Evolutionary conservation across 2,888 invertebrate genomes (phyloP).

Genomic region (Hemaris fuciformis): DNA sequence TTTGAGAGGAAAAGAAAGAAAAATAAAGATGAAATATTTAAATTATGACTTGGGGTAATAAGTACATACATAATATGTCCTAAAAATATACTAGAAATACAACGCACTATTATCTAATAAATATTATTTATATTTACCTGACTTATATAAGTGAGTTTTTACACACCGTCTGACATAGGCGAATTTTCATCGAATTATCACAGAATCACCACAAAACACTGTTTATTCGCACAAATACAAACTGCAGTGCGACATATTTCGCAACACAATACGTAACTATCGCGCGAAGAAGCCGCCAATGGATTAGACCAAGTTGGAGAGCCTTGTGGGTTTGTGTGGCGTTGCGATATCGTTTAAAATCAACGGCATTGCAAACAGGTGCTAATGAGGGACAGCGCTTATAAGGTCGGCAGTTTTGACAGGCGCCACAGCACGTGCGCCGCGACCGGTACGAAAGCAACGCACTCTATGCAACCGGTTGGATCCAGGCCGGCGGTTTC

Average conservation of each 20-base stretch:
- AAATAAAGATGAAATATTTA: no score
- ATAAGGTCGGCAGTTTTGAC: conserved; percentile 16
- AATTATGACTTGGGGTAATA: no score
- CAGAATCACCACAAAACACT: conserved; percentile 38
- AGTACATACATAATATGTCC: no score
- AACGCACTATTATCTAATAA: neutral
- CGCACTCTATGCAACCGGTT: neutral
- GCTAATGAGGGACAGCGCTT: conserved; percentile 36
- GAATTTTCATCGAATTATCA: conserved; percentile 31
- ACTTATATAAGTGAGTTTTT: neutral
- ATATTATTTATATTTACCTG: neutral
- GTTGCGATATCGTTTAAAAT: conserved; percentile 32
- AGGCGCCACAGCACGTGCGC: neutral
- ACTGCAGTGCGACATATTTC: conserved; percentile 30
- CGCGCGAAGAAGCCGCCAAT: conserved; percentile 33
- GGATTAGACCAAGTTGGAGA: conserved; percentile 26
- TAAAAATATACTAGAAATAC: neutral
- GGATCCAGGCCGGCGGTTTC: neutral
- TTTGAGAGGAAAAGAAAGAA: no score
- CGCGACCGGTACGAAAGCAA: neutral
- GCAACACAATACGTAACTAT: conserved; percentile 47
- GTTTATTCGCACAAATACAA: conserved; percentile 34
- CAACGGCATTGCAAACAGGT: conserved; percentile 35
- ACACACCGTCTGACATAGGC: neutral
- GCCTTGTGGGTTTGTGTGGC: conserved; percentile 22